A percentile compares a stretch with the other conserved stretches of the same genome.
Conservation (phyloP, 2,797 vertebrate species). For the Poecilia gillii region DNA sequence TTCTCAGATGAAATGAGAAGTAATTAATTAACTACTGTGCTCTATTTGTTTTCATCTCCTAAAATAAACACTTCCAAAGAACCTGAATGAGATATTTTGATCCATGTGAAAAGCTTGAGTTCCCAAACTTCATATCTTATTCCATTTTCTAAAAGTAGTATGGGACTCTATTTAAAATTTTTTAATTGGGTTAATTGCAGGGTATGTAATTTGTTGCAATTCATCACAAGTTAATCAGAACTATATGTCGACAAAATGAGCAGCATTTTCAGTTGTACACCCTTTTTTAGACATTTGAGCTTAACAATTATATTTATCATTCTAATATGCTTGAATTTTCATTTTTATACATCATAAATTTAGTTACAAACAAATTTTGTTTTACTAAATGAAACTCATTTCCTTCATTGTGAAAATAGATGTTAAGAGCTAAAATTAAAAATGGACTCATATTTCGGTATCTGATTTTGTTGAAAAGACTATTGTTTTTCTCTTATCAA, state of each 20-base stretch:
- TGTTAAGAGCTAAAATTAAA: background rate
- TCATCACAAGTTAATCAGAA: too few relatives aligned
- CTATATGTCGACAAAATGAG: too few relatives aligned
- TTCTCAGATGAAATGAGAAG: background rate
- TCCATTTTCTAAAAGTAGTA: background rate
- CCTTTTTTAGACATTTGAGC: too few relatives aligned
- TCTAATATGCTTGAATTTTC: background rate
- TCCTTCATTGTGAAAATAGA: background rate
- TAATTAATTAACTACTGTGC: background rate
- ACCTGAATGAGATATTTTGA: background rate
- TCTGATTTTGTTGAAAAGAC: background rate
- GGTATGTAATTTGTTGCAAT: too few relatives aligned
- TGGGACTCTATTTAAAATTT: background rate
- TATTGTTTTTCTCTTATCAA: background rate
- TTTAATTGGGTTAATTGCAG: background rate
- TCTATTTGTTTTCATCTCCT: background rate
- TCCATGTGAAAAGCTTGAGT: background rate
- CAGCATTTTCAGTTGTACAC: too few relatives aligned
- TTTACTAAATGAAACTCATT: background rate
- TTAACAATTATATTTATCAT: too few relatives aligned
- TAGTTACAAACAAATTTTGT: background rate
- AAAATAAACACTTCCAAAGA: background rate
- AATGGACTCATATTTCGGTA: background rate
- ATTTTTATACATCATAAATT: background rate
- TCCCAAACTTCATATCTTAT: background rate